Evolutionary conservation across 1,140 invertebrate genomes (phyloP).

Genomic region (Mycetomoellerius zeteki): DNA sequence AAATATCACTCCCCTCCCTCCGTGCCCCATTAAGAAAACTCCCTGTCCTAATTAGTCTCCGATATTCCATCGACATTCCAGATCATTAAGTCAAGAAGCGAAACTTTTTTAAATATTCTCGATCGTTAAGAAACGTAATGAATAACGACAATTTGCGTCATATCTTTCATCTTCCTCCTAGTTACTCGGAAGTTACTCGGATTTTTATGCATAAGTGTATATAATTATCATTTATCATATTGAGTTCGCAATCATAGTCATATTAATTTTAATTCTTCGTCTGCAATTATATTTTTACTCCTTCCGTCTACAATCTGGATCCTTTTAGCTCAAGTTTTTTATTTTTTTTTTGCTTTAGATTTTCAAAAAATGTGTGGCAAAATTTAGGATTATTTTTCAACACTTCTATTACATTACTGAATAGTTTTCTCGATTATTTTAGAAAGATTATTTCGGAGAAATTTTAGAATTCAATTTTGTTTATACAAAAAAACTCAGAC

Average conservation of each 20-base stretch:
- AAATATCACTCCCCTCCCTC: slow-evolving; percentile 15
- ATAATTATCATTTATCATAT: not conserved
- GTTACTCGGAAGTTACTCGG: not conserved
- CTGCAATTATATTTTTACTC: too few species aligned
- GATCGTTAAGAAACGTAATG: slow-evolving; percentile 58
- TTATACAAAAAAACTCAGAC: too few species aligned
- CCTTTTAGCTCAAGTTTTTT: too few species aligned
- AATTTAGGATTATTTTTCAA: too few species aligned
- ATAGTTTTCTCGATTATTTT: too few species aligned
- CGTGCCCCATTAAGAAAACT: slow-evolving; percentile 43
- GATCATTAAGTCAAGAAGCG: slow-evolving; percentile 59
- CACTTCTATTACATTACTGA: too few species aligned
- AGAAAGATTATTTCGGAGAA: too few species aligned
- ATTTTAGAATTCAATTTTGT: too few species aligned
- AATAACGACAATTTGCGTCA: slow-evolving; percentile 56
- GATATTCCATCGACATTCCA: slow-evolving; percentile 62
- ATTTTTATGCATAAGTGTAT: not conserved
- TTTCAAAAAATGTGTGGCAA: too few species aligned
- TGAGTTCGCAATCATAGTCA: not conserved
- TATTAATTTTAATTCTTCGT: too few species aligned
- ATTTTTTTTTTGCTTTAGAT: too few species aligned
- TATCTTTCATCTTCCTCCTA: not conserved
- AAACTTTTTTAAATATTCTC: slow-evolving; percentile 44
- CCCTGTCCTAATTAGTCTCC: slow-evolving; percentile 61
- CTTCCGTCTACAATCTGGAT: too few species aligned